These are phyloP conservation scores for Diplazon laetatorius DNA, from an alignment of 2,888 invertebrate genomes.

Conservation along the genomic window DNA sequence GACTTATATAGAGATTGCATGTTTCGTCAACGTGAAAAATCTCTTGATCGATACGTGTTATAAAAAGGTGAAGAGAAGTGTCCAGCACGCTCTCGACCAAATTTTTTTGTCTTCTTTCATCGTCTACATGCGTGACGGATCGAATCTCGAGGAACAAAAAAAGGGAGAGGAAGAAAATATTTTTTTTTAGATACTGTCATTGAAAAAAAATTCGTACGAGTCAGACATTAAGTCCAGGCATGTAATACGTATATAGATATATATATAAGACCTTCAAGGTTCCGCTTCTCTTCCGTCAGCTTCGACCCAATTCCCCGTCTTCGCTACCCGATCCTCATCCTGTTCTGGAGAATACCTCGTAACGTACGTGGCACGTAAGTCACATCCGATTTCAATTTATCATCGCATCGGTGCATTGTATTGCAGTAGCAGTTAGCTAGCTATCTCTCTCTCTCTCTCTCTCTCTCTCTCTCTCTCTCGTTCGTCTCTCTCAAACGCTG, in stretches of 20 bases:
- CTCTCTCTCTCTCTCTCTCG: no score
- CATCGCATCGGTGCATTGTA: slow-evolving; percentile 31
- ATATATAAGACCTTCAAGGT: slow-evolving; percentile 33
- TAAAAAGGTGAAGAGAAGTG: no score
- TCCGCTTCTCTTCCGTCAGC: slow-evolving; percentile 18
- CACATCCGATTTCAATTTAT: slow-evolving; percentile 51
- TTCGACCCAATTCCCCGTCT: not conserved
- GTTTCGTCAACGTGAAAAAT: no score
- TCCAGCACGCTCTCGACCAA: no score
- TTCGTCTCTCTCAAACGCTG: not conserved
- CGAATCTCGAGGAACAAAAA: no score
- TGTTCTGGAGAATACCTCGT: slow-evolving; percentile 14
- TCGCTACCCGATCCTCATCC: not conserved
- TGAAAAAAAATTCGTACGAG: no score
- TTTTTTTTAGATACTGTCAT: not conserved
- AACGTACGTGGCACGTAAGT: slow-evolving; percentile 18
- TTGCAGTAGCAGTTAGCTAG: slow-evolving; percentile 23
- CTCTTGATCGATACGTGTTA: no score
- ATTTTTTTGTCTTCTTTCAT: no score
- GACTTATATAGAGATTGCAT: no score
- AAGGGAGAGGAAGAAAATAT: no score
- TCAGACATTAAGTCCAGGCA: not conserved
- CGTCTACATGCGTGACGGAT: no score
- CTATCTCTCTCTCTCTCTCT: no score
- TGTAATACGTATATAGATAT: not conserved